These are phyloP conservation scores for Bagarius yarrelli DNA, from an alignment of 2,113 vertebrate genomes.

Conservation along the genomic window DNA sequence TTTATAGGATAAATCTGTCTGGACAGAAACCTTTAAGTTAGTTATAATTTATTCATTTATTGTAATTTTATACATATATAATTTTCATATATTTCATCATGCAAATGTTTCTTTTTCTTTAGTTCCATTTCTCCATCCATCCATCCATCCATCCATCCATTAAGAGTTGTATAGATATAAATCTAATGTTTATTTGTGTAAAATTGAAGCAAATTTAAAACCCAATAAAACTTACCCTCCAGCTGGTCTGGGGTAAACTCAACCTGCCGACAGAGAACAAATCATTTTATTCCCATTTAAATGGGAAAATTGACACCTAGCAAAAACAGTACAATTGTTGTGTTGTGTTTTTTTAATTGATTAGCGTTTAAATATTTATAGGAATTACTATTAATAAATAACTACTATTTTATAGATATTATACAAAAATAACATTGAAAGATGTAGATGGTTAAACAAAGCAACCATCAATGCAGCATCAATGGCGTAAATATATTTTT, in stretches of 20 bases:
- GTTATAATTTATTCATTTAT: background rate
- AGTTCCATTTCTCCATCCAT: background rate
- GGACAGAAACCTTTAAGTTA: too few species aligned
- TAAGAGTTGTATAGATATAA: background rate
- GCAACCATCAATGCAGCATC: too few species aligned
- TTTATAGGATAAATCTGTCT: too few species aligned
- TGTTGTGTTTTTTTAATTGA: background rate
- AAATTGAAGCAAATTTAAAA: background rate
- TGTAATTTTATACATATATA: too few species aligned
- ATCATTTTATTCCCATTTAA: background rate
- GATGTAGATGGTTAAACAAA: background rate
- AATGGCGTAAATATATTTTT: too few species aligned
- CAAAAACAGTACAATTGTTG: background rate
- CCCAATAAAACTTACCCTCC: conserved; percentile 65
- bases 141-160: background rate
- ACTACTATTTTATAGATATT: background rate
- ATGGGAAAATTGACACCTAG: too few species aligned
- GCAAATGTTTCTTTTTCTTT: background rate
- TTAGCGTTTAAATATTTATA: background rate
- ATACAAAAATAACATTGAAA: background rate
- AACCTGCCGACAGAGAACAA: conserved; percentile 56
- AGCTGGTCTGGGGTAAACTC: conserved; percentile 73
- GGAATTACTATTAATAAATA: background rate
- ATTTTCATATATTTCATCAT: background rate
- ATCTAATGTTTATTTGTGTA: too few species aligned